Evolutionary conservation across 2,113 vertebrate genomes (phyloP).

Genomic region (Nothoprocta pentlandii): DNA sequence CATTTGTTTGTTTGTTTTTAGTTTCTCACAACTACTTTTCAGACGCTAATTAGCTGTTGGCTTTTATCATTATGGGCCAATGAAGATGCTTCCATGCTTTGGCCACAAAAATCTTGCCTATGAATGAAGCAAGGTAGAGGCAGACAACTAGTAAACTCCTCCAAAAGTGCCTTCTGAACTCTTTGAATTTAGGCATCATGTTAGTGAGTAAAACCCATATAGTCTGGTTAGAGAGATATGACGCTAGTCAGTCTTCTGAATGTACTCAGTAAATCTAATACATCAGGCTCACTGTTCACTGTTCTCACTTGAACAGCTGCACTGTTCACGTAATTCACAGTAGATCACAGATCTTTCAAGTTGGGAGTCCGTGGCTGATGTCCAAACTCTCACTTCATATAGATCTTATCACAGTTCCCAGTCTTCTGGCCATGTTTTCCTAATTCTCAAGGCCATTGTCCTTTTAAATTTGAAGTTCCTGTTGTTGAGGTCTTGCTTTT

Average conservation of each 20-base stretch:
- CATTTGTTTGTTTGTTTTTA: not conserved
- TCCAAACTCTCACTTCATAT: not conserved
- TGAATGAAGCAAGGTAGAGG: not conserved
- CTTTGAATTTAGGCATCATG: not conserved
- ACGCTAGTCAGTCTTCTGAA: not conserved
- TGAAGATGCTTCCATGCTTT: not conserved
- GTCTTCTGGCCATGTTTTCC: not conserved
- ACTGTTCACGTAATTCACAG: not conserved
- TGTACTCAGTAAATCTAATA: not conserved
- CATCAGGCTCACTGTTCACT: not conserved
- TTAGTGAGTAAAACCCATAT: not conserved
- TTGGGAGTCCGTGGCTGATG: not conserved
- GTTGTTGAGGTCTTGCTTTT: not conserved
- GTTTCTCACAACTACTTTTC: not conserved
- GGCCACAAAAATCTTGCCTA: not conserved
- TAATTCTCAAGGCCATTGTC: not conserved
- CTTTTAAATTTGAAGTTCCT: not conserved
- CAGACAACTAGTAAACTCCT: not conserved
- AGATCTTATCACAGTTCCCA: not conserved
- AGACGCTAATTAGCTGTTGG: not conserved
- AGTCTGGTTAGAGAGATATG: not conserved
- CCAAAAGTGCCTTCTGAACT: not conserved
- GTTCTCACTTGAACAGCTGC: not conserved
- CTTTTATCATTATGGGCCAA: not conserved
- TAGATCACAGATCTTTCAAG: not conserved